Conservation (phyloP, 2,888 invertebrate genomes). For the Tetropium fuscum region DNA sequence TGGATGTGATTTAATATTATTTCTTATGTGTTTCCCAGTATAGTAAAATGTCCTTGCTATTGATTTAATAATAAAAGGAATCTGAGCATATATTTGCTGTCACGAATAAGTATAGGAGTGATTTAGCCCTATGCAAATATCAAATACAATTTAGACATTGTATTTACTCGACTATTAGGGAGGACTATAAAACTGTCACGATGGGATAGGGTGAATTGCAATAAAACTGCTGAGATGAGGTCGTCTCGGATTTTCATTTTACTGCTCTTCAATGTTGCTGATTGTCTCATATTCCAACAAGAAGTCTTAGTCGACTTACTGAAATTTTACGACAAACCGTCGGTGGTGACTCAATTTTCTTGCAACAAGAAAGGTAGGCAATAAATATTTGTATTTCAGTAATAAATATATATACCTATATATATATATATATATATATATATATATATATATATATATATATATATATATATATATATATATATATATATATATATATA, state of each 20-base stretch:
- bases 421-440: too few relatives aligned
- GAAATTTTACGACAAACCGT: slow-evolving; percentile 8
- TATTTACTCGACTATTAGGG: slow-evolving; percentile 11
- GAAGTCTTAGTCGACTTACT: slow-evolving; percentile 13
- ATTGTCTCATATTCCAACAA: background rate
- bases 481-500: too few relatives aligned
- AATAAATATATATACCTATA: too few relatives aligned
- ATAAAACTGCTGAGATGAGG: background rate
- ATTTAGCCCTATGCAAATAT: slow-evolving; percentile 1
- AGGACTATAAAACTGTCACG: too few relatives aligned
- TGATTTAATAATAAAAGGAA: slow-evolving; percentile 6
- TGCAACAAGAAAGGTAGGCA: slow-evolving; percentile 47
- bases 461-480: too few relatives aligned
- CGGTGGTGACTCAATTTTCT: slow-evolving; percentile 41
- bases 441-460: too few relatives aligned
- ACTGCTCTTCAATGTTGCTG: background rate
- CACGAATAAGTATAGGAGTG: background rate
- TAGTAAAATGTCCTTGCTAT: background rate
- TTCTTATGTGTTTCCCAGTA: background rate
- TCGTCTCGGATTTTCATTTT: slow-evolving; percentile 2
- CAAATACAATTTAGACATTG: background rate
- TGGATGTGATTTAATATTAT: too few relatives aligned
- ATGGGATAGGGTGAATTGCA: background rate
- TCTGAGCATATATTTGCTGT: background rate
- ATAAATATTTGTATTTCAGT: too few relatives aligned